Percentiles rank a stretch among this genome's conserved stretches.
These are phyloP conservation scores for Mola mola DNA, from an alignment of 2,113 vertebrate species.

Conservation along the genomic window DNA sequence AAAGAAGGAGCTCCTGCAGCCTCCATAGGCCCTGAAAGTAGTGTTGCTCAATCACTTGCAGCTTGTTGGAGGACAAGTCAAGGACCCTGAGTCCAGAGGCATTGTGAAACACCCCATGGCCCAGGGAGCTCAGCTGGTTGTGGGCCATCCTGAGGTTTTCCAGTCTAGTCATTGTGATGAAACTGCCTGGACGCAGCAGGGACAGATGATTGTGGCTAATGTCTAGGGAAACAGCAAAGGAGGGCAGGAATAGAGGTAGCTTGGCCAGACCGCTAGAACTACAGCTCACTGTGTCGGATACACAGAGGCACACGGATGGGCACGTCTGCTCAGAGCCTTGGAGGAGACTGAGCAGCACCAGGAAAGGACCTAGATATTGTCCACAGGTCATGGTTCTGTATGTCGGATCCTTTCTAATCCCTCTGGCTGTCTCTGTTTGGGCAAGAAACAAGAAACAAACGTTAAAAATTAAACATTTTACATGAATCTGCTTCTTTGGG, in stretches of 20 bases:
- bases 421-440: constrained; percentile 27
- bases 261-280: constrained; percentile 80
- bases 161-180: constrained; percentile 82
- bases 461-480: constrained; percentile 17
- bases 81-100: constrained; percentile 86
- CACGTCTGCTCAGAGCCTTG: constrained; percentile 71
- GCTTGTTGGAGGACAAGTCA: constrained; percentile 92
- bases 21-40: constrained; percentile 87
- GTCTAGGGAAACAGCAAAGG: constrained; percentile 85
- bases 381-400: constrained; percentile 63
- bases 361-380: constrained; percentile 5
- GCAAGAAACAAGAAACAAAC: constrained; percentile 40
- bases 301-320: constrained; percentile 87
- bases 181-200: constrained; percentile 82
- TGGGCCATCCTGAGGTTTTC: constrained; percentile 86
- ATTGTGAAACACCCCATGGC: constrained; percentile 82
- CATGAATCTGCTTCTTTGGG: constrained; percentile 11
- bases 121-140: constrained; percentile 85
- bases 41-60: constrained; percentile 81
- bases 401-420: constrained; percentile 24
- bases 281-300: constrained; percentile 91
- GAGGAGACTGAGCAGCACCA: constrained; percentile 48
- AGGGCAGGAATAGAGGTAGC: constrained; percentile 83
- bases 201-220: constrained; percentile 90
- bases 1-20: constrained; percentile 92